Evolutionary conservation across 2,113 vertebrate species (phyloP).

Genomic region (Callionymus lyra): DNA sequence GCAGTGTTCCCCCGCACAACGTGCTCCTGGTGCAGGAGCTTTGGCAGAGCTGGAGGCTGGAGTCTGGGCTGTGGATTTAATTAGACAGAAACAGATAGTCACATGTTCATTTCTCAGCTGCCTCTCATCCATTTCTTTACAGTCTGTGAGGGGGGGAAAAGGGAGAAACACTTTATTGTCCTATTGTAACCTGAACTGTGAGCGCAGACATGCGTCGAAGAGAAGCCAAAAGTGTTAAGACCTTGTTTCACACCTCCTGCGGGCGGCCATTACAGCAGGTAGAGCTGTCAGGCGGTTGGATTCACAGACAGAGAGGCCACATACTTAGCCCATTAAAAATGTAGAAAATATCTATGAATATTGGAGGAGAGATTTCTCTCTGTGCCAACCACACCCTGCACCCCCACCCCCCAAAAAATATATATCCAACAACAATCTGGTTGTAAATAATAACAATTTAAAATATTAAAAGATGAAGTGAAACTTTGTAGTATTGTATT

Average conservation of each 20-base stretch:
- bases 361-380: conserved; percentile 1
- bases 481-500: too few species aligned
- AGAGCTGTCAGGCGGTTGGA: conserved; percentile 54
- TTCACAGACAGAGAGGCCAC: conserved; percentile 24
- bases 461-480: too few species aligned
- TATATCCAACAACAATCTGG: too few species aligned
- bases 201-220: conserved; percentile 47
- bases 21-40: conserved; percentile 18
- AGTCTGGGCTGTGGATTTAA: conserved; percentile 70
- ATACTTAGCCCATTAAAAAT: too few species aligned
- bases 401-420: too few species aligned
- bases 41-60: conserved; percentile 57
- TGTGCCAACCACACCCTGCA: conserved; percentile 23
- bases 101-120: conserved; percentile 71
- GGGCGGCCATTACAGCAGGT: conserved; percentile 63
- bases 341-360: too few species aligned
- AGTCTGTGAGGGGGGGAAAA: conserved; percentile 36
- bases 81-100: conserved; percentile 75
- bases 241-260: conserved; percentile 59
- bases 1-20: conserved; percentile 69
- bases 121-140: conserved; percentile 65
- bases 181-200: conserved; percentile 65
- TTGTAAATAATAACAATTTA: too few species aligned
- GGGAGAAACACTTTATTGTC: conserved; percentile 57
- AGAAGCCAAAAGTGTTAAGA: conserved; percentile 60